Evolutionary conservation across 2,797 vertebrate genomes (phyloP).

Genomic region (Gila robusta): DNA sequence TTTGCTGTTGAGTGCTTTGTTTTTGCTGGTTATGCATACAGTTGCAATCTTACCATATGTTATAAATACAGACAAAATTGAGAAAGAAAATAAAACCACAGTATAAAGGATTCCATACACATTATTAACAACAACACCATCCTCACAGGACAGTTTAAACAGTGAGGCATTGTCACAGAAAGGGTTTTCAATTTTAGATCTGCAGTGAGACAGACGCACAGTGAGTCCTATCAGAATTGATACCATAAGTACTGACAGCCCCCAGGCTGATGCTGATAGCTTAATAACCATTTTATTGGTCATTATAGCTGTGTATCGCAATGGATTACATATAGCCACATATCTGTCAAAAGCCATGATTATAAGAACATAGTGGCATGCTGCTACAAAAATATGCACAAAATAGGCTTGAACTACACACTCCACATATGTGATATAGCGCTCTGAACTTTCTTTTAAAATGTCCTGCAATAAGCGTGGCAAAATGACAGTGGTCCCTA

Average conservation of each 20-base stretch:
- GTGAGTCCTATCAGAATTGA: slow-evolving; percentile 71
- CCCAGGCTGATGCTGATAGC: slow-evolving; percentile 61
- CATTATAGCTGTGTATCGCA: slow-evolving; percentile 74
- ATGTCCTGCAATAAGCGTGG: slow-evolving; percentile 72
- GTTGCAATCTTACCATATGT: slow-evolving; percentile 43
- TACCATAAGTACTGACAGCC: slow-evolving; percentile 67
- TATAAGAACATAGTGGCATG: slow-evolving; percentile 76
- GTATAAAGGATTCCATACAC: slow-evolving; percentile 77
- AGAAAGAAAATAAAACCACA: slow-evolving; percentile 66
- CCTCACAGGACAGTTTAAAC: slow-evolving; percentile 80
- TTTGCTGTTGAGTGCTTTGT: slow-evolving; percentile 50
- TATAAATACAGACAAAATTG: slow-evolving; percentile 64
- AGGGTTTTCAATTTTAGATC: slow-evolving; percentile 70
- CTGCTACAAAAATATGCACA: slow-evolving; percentile 74
- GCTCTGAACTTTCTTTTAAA: slow-evolving; percentile 69
- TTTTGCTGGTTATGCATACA: slow-evolving; percentile 48
- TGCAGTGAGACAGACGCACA: slow-evolving; percentile 73
- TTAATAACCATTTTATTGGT: slow-evolving; percentile 70
- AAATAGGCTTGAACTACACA: slow-evolving; percentile 80
- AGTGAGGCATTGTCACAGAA: slow-evolving; percentile 86
- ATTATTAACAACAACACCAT: slow-evolving; percentile 72
- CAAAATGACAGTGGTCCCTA: slow-evolving; percentile 72
- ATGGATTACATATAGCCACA: slow-evolving; percentile 79
- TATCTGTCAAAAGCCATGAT: slow-evolving; percentile 84
- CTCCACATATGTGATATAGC: slow-evolving; percentile 71